Base-by-base conservation (phyloP, 2,113 vertebrate genomes). In the Scomber scombrus region DNA sequence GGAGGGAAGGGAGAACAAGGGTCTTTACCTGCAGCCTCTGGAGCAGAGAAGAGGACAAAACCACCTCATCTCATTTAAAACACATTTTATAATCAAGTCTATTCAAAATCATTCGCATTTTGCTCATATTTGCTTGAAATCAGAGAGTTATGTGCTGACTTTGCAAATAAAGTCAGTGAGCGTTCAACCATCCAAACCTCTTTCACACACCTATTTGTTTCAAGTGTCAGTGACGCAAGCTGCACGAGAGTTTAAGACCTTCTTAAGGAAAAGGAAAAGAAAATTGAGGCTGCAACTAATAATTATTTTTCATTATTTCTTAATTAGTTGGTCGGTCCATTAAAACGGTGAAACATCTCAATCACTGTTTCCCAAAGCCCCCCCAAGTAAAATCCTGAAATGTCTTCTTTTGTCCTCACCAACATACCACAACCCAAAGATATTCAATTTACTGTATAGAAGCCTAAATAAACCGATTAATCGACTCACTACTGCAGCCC, bases 1-100 rank as follows among this genome's bases (percentile, higher is more conserved):
- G 2, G 34, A 9, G 54, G 18, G 18, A 45, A 26, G 29, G 5
- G 13, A 26, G 15, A 2, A 56, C 14, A 72, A 11, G 26, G 26
- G 57, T 23, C 51, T 71, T 54, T 54, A 85, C 79, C 82, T 87
- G 76, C 51, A 34, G 76, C 63, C 55, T 40, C 13, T 23, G 60
- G n/a, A 34, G 75, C 29, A 60, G 12, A 12, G 26, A 58, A 18
- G 46, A 40, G 26, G 70, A 52, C 62, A 31, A 49, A 75, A 84
- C 50, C 51, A 46, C 1, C 4, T 43, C 19, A 73, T 52, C 56
- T 72, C 52, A 78, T 83, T 85, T 71, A 4, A 62, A 71, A 72
- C 40, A 34, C 31, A 43, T 49, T 49, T 46, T 26, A 29, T 60
- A 62, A 21, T 46, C 12, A 10, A 19, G 64, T 23, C 61, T 8